phyloP scores from a whole-genome alignment of 2,888 invertebrate genomes.

The Macroteleia sp. region DNA sequence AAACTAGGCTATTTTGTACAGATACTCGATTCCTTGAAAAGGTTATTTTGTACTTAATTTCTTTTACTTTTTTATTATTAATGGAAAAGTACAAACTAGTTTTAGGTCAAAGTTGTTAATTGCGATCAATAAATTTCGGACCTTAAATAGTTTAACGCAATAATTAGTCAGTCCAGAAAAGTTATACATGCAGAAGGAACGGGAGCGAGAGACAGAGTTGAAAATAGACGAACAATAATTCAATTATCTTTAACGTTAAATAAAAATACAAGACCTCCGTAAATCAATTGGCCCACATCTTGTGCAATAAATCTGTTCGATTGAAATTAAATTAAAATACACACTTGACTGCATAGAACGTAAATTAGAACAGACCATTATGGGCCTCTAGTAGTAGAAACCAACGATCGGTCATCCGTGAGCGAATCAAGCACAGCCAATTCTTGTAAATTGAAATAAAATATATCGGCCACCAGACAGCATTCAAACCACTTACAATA shows the following conservation, averaged over 20 bases:
- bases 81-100: background rate
- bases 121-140: conserved; percentile 21
- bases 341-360: no score
- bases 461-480: background rate
- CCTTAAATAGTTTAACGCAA: conserved; percentile 27
- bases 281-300: no score
- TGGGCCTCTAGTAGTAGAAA: no score
- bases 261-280: no score
- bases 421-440: background rate
- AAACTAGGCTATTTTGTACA: conserved; percentile 32
- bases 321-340: no score
- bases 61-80: conserved; percentile 5
- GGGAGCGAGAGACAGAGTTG: no score
- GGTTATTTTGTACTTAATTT: conserved; percentile 8
- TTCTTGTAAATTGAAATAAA: no score
- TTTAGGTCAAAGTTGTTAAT: conserved; percentile 7
- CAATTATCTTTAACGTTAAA: no score
- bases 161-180: conserved; percentile 19
- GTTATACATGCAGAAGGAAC: no score
- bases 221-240: no score
- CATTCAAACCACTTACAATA: conserved; percentile 10
- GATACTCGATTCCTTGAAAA: conserved; percentile 6
- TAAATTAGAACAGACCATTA: no score
- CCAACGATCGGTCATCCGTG: conserved; percentile 9
- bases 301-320: no score